Percentiles rank a stretch among this genome's conserved stretches.
Conservation (phyloP, 92 coral and sea anemone genomes). For the Isaurus tuberculatus region DNA sequence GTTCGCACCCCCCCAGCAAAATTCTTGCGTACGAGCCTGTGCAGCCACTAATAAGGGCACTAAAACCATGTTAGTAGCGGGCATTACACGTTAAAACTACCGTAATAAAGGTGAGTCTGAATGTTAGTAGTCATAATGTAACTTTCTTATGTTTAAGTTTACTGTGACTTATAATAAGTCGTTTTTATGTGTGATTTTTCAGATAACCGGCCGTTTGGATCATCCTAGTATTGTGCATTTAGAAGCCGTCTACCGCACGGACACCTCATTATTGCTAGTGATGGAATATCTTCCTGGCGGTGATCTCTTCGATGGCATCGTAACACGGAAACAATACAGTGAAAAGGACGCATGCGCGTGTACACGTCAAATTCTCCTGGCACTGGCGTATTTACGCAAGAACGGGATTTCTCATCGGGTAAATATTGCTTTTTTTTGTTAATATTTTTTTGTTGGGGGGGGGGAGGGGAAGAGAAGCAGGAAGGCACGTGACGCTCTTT, state of each 20-base stretch:
- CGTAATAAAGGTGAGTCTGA: no score
- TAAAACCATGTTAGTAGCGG: no score
- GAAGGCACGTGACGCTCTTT: background rate
- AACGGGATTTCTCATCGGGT: slow-evolving; percentile 89
- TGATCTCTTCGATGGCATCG: slow-evolving; percentile 96
- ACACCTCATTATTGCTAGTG: slow-evolving; percentile 72
- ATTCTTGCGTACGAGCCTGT: no score
- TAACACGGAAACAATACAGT: slow-evolving; percentile 85
- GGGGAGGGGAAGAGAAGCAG: background rate
- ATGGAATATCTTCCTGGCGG: slow-evolving; percentile 96
- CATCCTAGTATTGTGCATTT: slow-evolving; percentile 82
- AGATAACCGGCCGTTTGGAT: slow-evolving; percentile 74
- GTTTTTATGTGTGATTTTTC: background rate
- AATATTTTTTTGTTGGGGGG: background rate
- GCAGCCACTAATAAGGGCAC: no score
- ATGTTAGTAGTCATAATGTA: no score
- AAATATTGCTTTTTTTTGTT: slow-evolving; percentile 1
- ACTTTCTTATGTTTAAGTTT: no score
- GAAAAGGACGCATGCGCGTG: slow-evolving; percentile 95
- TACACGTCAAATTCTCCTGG: slow-evolving; percentile 80
- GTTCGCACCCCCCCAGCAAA: no score
- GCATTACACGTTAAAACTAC: no score
- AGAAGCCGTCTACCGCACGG: slow-evolving; percentile 81
- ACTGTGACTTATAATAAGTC: no score
- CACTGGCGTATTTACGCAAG: slow-evolving; percentile 74